Evolutionary conservation across 1,140 invertebrate species (phyloP).

Genomic region (Phymorhynchus buccinoides): DNA sequence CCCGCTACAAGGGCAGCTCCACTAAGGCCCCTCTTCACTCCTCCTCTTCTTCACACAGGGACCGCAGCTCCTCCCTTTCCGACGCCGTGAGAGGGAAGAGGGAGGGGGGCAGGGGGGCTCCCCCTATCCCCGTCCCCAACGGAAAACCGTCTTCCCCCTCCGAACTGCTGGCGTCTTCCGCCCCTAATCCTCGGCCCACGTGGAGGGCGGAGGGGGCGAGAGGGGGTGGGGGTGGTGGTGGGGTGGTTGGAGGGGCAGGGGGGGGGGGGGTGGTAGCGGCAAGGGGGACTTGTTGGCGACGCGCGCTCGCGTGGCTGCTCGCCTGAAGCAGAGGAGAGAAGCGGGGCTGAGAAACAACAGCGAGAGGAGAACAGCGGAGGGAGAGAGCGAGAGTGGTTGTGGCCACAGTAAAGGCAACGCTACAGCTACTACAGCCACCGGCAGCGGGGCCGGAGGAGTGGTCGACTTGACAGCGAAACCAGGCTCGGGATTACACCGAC

Average conservation of each 20-base stretch:
- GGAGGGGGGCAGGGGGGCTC: background rate
- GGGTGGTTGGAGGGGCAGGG: background rate
- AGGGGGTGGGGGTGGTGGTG: background rate
- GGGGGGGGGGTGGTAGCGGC: background rate
- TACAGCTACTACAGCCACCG: too few relatives aligned
- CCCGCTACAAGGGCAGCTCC: background rate
- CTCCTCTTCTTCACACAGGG: background rate
- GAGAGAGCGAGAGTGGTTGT: background rate
- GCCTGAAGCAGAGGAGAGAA: background rate
- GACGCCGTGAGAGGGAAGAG: slow-evolving; percentile 20
- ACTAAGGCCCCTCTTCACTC: background rate
- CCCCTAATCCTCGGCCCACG: background rate
- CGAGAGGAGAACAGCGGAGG: background rate
- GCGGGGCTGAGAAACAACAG: background rate
- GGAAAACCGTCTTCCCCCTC: background rate
- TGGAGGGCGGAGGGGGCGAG: background rate
- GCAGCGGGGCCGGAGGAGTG: too few relatives aligned
- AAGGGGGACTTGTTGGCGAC: background rate
- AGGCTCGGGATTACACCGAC: too few relatives aligned
- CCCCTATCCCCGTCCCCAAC: background rate
- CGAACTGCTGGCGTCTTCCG: background rate
- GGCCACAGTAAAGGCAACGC: background rate
- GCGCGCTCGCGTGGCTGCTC: background rate
- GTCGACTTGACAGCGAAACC: too few relatives aligned
- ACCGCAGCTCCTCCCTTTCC: slow-evolving; percentile 29